Percentiles rank a stretch among this genome's conserved stretches.
Conservation (phyloP, 2,113 vertebrate genomes). For the Cavia porcellus region DNA sequence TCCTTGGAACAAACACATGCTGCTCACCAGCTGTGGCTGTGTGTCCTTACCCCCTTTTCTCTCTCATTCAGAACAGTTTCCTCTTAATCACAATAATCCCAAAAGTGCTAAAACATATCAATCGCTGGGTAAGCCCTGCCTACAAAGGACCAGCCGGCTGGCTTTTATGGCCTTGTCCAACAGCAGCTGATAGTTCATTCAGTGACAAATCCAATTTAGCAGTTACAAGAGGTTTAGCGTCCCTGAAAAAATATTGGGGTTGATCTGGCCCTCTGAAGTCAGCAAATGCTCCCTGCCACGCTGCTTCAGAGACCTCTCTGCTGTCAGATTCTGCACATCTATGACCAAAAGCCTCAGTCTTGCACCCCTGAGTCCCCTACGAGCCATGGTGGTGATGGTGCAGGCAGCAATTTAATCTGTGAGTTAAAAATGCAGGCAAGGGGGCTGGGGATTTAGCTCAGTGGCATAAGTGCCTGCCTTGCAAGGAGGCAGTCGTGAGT, state of each 20-base stretch:
- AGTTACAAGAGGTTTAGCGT: conserved; percentile 92
- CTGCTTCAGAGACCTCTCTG: conserved; percentile 78
- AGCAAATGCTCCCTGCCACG: conserved; percentile 87
- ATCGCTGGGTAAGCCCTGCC: conserved; percentile 92
- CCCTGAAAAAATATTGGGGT: conserved; percentile 90
- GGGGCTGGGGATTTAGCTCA: too few species aligned
- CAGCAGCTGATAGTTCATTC: conserved; percentile 94
- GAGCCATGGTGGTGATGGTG: background rate
- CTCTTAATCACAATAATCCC: conserved; percentile 95
- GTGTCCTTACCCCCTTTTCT: conserved; percentile 89
- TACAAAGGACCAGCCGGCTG: conserved; percentile 92
- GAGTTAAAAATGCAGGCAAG: conserved; percentile 53
- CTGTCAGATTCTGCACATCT: conserved; percentile 82
- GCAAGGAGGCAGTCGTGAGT: too few species aligned
- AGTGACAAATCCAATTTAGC: conserved; percentile 95
- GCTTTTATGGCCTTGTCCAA: conserved; percentile 92
- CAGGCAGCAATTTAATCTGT: conserved; percentile 77
- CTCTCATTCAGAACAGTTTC: conserved; percentile 90
- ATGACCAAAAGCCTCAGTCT: conserved; percentile 3
- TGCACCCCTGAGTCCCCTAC: background rate
- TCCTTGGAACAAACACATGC: conserved; percentile 90
- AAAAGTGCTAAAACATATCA: conserved; percentile 93
- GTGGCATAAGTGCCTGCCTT: too few species aligned
- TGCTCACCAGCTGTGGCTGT: conserved; percentile 92
- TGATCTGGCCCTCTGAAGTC: conserved; percentile 88